These are phyloP conservation scores for Macroteleia sp. DNA, from an alignment of 2,888 invertebrate species.

Conservation along the genomic window DNA sequence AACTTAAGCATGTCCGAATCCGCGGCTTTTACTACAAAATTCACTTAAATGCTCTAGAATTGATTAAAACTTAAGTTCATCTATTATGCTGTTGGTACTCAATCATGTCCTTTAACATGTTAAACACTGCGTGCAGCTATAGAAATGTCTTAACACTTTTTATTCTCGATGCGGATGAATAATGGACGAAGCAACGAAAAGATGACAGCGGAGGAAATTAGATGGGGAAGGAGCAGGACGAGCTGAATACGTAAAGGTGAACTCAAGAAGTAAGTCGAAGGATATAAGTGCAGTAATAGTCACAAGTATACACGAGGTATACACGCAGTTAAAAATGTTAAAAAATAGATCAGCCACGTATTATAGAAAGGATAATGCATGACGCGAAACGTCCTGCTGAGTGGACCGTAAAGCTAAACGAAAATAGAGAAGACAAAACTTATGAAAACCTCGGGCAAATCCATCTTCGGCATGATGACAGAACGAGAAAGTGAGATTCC, in stretches of 20 bases:
- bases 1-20: too few species aligned
- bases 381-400: slow-evolving; percentile 24
- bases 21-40: not conserved
- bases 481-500: slow-evolving; percentile 59
- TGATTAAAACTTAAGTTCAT: slow-evolving; percentile 16
- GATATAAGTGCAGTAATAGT: slow-evolving; percentile 70
- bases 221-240: slow-evolving; percentile 31
- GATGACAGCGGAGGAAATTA: slow-evolving; percentile 56
- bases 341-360: slow-evolving; percentile 64
- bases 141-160: slow-evolving; percentile 18
- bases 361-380: slow-evolving; percentile 69
- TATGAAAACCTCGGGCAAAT: slow-evolving; percentile 71
- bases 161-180: slow-evolving; percentile 2
- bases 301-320: slow-evolving; percentile 67
- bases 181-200: slow-evolving; percentile 36
- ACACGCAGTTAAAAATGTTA: slow-evolving; percentile 63
- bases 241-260: slow-evolving; percentile 61
- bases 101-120: slow-evolving; percentile 28
- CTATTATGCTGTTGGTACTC: slow-evolving; percentile 2
- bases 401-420: slow-evolving; percentile 37
- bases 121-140: slow-evolving; percentile 21
- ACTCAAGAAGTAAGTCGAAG: slow-evolving; percentile 64
- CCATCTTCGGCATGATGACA: slow-evolving; percentile 77
- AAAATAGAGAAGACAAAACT: slow-evolving; percentile 48
- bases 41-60: not conserved